phyloP scores from a whole-genome alignment of 2,797 vertebrate species.

The Pseudochromis fuscus region DNA sequence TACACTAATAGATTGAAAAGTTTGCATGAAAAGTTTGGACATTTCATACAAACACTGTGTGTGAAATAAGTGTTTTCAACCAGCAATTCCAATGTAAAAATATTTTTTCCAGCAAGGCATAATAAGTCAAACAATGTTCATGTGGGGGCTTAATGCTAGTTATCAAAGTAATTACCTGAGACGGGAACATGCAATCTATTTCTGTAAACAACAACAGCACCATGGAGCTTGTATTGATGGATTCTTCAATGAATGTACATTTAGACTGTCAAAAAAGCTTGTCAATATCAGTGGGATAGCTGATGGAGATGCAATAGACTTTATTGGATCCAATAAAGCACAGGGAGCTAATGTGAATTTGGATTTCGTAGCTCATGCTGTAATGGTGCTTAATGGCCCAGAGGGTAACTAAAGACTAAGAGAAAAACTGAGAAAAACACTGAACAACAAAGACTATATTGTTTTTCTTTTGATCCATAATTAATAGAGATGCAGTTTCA shows the following conservation, averaged over 20 bases:
- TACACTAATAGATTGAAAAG: constrained; percentile 7
- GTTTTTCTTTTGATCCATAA: constrained; percentile 1
- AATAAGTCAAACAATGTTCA: constrained; percentile 31
- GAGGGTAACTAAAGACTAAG: constrained; percentile 1
- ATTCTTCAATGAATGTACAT: constrained; percentile 16
- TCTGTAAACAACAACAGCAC: constrained; percentile 43
- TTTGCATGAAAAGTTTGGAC: constrained; percentile 5
- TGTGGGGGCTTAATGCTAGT: neutral
- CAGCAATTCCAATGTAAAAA: too few species aligned
- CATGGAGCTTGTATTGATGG: constrained; percentile 26
- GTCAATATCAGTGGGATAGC: constrained; percentile 38
- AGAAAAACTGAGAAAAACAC: neutral
- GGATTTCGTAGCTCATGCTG: constrained; percentile 6
- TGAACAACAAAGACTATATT: constrained; percentile 4
- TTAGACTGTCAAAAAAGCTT: constrained; percentile 9
- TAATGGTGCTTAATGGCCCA: constrained; percentile 1
- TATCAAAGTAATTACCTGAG: constrained; percentile 40
- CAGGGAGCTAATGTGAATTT: constrained; percentile 22
- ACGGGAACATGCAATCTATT: constrained; percentile 20
- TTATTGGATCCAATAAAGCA: constrained; percentile 23
- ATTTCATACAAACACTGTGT: constrained; percentile 17
- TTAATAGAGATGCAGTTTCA: neutral
- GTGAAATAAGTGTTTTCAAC: constrained; percentile 18
- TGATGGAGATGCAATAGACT: constrained; percentile 34
- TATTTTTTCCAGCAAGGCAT: constrained; percentile 10